Conservation (phyloP, 2,113 vertebrate species). For the Argyrosomus japonicus region DNA sequence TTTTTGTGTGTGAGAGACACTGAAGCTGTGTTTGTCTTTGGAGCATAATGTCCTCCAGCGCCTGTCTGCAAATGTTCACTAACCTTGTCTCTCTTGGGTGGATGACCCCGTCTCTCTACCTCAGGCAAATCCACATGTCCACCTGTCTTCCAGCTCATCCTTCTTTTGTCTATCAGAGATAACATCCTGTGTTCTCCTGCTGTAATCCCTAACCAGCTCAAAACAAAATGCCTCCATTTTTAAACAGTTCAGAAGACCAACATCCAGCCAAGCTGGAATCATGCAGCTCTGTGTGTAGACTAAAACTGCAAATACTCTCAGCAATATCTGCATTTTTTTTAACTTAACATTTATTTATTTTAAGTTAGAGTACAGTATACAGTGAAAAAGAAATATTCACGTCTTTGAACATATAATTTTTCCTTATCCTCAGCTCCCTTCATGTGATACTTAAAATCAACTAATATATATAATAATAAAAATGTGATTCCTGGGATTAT, state of each 20-base stretch:
- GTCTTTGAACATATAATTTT: too few species aligned
- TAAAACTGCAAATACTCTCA: neutral
- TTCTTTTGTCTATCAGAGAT: conserved; percentile 29
- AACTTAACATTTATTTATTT: neutral
- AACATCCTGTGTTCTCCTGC: conserved; percentile 3
- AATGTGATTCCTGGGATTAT: too few species aligned
- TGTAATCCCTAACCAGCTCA: neutral
- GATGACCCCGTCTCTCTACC: conserved; percentile 45
- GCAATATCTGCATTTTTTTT: neutral
- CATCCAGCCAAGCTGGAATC: neutral
- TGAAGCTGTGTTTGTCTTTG: conserved; percentile 47
- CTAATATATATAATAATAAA: too few species aligned
- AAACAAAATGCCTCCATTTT: conserved; percentile 14
- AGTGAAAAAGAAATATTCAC: neutral
- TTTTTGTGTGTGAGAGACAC: conserved; percentile 36
- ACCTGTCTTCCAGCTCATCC: conserved; percentile 49
- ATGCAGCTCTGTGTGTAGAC: neutral
- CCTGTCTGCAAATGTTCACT: conserved; percentile 54
- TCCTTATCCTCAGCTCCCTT: too few species aligned
- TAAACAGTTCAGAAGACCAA: neutral
- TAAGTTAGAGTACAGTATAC: neutral
- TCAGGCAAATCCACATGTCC: conserved; percentile 54
- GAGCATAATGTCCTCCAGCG: conserved; percentile 52
- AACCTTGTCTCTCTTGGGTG: conserved; percentile 24
- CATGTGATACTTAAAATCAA: too few species aligned